Evolutionary conservation across 2,888 invertebrate genomes (phyloP).

Genomic region (Notodonta dromedarius): DNA sequence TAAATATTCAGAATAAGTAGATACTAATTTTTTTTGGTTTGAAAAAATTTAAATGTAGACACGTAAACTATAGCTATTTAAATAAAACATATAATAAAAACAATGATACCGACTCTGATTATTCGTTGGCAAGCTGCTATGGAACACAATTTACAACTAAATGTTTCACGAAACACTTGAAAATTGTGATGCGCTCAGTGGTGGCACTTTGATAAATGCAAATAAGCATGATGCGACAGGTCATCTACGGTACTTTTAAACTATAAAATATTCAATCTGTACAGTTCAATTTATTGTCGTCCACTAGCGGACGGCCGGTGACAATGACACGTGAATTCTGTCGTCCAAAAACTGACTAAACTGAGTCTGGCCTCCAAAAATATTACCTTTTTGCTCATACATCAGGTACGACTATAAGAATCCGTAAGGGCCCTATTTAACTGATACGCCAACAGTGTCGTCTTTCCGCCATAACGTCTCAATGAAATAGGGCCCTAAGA

Average conservation of each 20-base stretch:
- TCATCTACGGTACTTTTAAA: slow-evolving; percentile 7
- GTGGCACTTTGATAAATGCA: slow-evolving; percentile 61
- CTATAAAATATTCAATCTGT: slow-evolving; percentile 1
- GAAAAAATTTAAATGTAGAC: slow-evolving; percentile 2
- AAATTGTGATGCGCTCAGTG: slow-evolving; percentile 53
- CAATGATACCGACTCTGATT: slow-evolving; percentile 32
- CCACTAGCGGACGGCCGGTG: slow-evolving; percentile 24
- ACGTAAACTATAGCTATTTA: slow-evolving; percentile 6
- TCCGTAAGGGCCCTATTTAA: too few relatives aligned
- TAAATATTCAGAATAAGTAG: neutral
- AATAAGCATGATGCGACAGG: slow-evolving; percentile 24
- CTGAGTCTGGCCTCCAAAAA: too few relatives aligned
- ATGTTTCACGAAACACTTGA: slow-evolving; percentile 60
- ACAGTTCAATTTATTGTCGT: neutral
- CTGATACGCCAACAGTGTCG: too few relatives aligned
- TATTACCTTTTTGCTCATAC: too few relatives aligned
- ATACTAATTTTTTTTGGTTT: too few relatives aligned
- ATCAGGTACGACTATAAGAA: too few relatives aligned
- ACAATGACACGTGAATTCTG: slow-evolving; percentile 5
- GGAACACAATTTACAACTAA: slow-evolving; percentile 51
- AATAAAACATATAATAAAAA: slow-evolving; percentile 11
- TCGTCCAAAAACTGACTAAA: too few relatives aligned
- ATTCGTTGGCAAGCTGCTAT: slow-evolving; percentile 52
- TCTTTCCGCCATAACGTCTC: too few relatives aligned
- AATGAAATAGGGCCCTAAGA: too few relatives aligned